Conservation (phyloP, 2,888 invertebrate species). For the Callinectes sapidus region DNA sequence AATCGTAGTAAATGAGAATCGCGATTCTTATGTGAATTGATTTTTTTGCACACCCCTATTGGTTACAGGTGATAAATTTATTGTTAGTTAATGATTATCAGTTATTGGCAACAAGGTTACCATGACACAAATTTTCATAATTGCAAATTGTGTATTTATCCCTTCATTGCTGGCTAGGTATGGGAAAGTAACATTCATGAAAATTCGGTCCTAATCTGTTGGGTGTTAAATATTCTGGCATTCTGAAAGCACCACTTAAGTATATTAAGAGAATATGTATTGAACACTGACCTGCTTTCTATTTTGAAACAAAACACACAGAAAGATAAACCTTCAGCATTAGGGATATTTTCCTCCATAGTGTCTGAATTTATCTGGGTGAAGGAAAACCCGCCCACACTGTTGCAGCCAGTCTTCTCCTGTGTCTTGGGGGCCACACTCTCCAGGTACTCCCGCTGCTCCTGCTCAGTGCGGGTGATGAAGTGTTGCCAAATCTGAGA, state of each 20-base stretch:
- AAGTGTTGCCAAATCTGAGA: slow-evolving; percentile 70
- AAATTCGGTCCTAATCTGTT: not conserved
- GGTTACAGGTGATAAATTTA: too few species aligned
- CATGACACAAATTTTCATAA: too few species aligned
- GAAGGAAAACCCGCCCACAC: slow-evolving; percentile 45
- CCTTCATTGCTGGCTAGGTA: too few species aligned
- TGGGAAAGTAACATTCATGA: not conserved
- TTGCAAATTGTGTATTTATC: too few species aligned
- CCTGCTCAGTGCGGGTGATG: slow-evolving; percentile 59
- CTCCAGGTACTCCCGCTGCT: slow-evolving; percentile 62
- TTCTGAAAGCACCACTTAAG: not conserved
- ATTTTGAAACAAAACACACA: not conserved
- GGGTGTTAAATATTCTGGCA: not conserved
- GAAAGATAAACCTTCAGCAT: slow-evolving; percentile 36
- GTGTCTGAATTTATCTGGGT: slow-evolving; percentile 44
- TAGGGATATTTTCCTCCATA: not conserved
- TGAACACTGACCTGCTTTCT: not conserved
- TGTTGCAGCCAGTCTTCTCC: not conserved
- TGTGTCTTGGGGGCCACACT: slow-evolving; percentile 34
- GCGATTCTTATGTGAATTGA: too few species aligned
- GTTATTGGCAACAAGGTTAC: too few species aligned
- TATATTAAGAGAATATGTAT: not conserved
- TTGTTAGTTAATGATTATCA: too few species aligned
- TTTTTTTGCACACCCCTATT: too few species aligned
- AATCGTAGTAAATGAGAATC: too few species aligned